Evolutionary conservation across 2,797 vertebrate species (phyloP).

Genomic region (Eurystomus glaucurus): DNA sequence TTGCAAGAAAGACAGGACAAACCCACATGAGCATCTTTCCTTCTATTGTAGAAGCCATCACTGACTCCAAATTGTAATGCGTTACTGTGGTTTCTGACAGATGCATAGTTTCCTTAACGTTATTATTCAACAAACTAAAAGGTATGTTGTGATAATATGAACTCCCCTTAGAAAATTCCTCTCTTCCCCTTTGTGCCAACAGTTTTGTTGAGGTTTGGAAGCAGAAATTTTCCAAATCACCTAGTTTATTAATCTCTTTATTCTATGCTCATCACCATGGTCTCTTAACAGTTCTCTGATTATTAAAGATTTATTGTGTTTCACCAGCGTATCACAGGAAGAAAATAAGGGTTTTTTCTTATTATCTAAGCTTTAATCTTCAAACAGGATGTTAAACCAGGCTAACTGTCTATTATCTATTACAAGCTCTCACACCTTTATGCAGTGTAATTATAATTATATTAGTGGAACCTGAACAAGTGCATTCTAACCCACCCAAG

Average conservation of each 20-base stretch:
- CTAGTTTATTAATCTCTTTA: neutral
- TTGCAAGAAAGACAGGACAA: neutral
- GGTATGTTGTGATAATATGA: neutral
- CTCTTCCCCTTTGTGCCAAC: neutral
- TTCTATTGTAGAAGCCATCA: neutral
- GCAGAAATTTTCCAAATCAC: neutral
- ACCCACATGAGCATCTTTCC: neutral
- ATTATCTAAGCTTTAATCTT: slow-evolving; percentile 45
- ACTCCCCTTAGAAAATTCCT: neutral
- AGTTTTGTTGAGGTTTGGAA: neutral
- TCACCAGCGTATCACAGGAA: neutral
- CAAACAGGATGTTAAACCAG: slow-evolving; percentile 26
- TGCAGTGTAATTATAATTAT: slow-evolving; percentile 31
- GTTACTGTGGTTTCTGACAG: neutral
- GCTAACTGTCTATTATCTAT: neutral
- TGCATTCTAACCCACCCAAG: neutral
- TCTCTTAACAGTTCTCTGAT: neutral
- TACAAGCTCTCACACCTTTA: neutral
- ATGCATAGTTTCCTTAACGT: neutral
- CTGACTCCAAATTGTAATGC: neutral
- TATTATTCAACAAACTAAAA: neutral
- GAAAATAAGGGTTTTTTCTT: neutral
- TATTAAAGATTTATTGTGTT: neutral
- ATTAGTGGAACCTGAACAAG: slow-evolving; percentile 31
- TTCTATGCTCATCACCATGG: neutral